Base-by-base conservation (phyloP, 37 sponge, comb jelly and placozoan genomes). In the Ianthella basta region DNA sequence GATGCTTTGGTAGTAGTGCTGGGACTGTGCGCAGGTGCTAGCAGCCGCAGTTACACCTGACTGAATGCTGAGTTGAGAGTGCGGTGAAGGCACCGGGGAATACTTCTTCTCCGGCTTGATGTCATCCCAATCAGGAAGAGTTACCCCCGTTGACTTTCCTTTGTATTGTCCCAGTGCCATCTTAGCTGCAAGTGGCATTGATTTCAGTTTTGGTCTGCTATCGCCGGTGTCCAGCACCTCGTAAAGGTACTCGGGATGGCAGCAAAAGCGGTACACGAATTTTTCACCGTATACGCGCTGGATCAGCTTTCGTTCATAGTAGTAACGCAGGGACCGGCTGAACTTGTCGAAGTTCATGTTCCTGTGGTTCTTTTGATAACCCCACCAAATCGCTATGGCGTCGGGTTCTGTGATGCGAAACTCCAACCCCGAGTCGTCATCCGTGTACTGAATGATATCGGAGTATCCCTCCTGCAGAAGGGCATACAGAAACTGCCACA, bases 321-420 rank as follows among this genome's bases (percentile, higher is more conserved):
- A 95, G 86, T 92, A 95, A 0, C 95, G 80, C 4, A 95, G 92
- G n/a, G 95, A 95, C 35, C 95, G 92, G 61, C 92, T 89, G 39
- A 95, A 81, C 68, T 95, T 95, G 82, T 95, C 95, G 80, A 91
- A 95, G 83, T 87, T 95, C 95, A 95, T 95, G 84, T 87, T 92
- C 0, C 55, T 70, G 78, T 89, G 89, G 72, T 87, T 90, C 79
- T 95, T 95, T 50, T 89, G 87, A 61, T 89, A 39, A 6, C 95
- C 95, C 95, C 95, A 95, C 88, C 92, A 88, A 4, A 86, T 59
- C 21, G 95, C 95, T 38, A 95, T 86, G 14, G 86, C 74, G 24
- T 95, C 95, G 25, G 95, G 95, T 38, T 95, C 95, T 0, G 87
- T 80, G 38, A 95, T 54, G 13, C 90, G 80, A 56, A 95, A 95